Evolutionary conservation across 2,888 invertebrate genomes (phyloP).

Genomic region (Tipula helvola): DNA sequence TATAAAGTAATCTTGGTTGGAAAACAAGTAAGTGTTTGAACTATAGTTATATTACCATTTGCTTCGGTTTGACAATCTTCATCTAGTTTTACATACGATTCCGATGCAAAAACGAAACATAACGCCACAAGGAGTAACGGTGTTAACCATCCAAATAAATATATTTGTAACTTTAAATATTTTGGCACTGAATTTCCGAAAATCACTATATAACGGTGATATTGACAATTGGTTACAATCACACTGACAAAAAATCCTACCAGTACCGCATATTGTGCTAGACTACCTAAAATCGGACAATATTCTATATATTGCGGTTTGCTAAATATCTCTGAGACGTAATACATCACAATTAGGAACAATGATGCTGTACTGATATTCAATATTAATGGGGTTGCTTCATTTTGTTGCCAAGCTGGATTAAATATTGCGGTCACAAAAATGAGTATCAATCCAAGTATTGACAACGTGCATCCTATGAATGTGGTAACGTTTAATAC

Average conservation of each 20-base stretch:
- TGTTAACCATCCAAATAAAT: too few species aligned
- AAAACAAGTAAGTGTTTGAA: not conserved
- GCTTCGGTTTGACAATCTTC: not conserved
- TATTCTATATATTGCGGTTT: not conserved
- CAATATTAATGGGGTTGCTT: not conserved
- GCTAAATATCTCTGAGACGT: not conserved
- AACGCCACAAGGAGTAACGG: too few species aligned
- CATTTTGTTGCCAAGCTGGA: not conserved
- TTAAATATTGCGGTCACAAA: not conserved
- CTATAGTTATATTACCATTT: too few species aligned
- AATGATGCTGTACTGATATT: not conserved
- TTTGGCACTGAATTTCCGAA: not conserved
- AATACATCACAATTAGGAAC: not conserved
- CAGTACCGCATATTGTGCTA: not conserved
- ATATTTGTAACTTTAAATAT: not conserved
- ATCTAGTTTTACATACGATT: not conserved
- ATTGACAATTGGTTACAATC: not conserved
- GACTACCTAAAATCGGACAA: not conserved
- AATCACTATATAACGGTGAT: not conserved
- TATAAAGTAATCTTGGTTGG: not conserved
- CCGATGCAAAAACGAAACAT: not conserved
- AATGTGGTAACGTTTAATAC: not conserved
- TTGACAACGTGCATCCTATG: not conserved
- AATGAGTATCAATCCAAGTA: not conserved
- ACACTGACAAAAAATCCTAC: not conserved